Evolutionary conservation across 2,797 vertebrate species (phyloP).

Genomic region (Onychomys torridus): DNA sequence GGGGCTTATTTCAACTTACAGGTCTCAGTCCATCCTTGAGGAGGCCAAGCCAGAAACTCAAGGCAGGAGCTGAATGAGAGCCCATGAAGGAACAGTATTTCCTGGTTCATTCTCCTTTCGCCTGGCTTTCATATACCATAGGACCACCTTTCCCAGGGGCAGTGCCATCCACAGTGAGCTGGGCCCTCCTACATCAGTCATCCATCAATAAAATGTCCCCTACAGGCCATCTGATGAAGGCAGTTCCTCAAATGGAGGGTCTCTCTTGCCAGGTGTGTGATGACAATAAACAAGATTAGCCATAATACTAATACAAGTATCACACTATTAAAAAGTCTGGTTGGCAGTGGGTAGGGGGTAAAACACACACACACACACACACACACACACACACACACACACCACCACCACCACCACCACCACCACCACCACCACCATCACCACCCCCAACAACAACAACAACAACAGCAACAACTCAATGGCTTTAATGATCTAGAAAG

Average conservation of each 20-base stretch:
- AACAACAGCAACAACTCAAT: too few relatives aligned
- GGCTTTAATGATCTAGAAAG: neutral
- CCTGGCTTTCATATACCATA: neutral
- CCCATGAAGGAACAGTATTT: neutral
- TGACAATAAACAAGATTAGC: neutral
- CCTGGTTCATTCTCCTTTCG: too few relatives aligned
- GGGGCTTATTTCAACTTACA: neutral
- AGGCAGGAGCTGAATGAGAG: neutral
- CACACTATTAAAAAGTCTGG: neutral
- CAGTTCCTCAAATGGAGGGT: neutral
- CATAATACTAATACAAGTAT: neutral
- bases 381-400: too few relatives aligned
- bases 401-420: too few relatives aligned
- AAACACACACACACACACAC: neutral
- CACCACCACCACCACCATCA: too few relatives aligned
- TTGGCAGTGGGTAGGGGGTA: too few relatives aligned
- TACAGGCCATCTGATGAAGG: too few relatives aligned
- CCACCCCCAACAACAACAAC: too few relatives aligned
- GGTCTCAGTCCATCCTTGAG: neutral
- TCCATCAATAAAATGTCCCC: neutral
- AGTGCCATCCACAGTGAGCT: neutral
- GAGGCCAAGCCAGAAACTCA: neutral
- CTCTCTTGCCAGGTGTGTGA: neutral
- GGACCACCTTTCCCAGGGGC: neutral
- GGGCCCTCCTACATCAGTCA: neutral